Evolutionary conservation across 2,113 vertebrate genomes (phyloP), one percentile per base, ranked within the genome.

Genomic region (Puffinus mauretanicus): DNA sequence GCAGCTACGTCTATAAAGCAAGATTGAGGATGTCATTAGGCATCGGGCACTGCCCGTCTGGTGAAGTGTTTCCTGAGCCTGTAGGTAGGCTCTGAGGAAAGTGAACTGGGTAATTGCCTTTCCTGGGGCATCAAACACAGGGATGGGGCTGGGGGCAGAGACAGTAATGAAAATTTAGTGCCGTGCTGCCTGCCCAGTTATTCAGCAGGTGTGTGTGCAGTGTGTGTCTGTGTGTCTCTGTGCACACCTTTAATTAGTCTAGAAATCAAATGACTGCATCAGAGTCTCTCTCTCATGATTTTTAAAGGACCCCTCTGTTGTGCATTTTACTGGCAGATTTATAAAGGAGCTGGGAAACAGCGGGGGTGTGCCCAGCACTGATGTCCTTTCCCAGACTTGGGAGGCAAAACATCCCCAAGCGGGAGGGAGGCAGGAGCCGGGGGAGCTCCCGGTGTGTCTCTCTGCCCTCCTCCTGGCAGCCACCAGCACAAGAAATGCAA

Each of bases 41-140:
- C 44, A 75, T 65, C 16, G 51, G 91, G 91, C 78, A 60, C 76
- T 70, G 70, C 55, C 62, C 17, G 1, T 79, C 65, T 86, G 82
- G 71, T 86, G 11, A 27, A 93, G 76, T 16, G 82, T 62, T 81
- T 96, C 94, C 94, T 69, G 57, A 94, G 87, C 76, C 91, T 81
- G 47, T 54, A 82, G 90, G 88, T 82, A 61, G 81, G 51, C 77
- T 93, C 75, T 3, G 17, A 86, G 94, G 94, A 97, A 88, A 94
- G 91, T 70, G 88, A 96, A 92, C 47, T 55, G 76, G 60, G 60
- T 94, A 95, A 98, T 96, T 92, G 89, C 82, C 87, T 94, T 97
- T 97, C 71, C 93, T 60, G 71, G 89, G 58, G 82, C 90, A 94
- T 96, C 97, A 93, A 90, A 78, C 81, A 86, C 72, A 77, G 70